Conservation (phyloP, 2,113 vertebrate species). For the Desmodus rotundus region DNA sequence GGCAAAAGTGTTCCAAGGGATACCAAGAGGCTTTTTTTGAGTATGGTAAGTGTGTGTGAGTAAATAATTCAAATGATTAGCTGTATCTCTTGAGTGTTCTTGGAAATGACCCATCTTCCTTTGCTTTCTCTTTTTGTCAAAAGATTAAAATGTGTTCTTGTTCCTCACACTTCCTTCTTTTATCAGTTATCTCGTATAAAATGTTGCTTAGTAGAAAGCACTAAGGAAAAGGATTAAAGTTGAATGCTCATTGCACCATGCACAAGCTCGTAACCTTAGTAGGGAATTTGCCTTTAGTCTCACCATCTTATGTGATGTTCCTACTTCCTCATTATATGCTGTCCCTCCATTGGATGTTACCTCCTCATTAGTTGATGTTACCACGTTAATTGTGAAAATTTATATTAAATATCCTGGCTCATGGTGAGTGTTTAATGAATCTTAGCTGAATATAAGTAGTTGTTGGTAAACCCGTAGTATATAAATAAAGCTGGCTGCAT, state of each 20-base stretch:
- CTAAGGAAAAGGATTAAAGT: neutral
- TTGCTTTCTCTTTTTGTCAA: neutral
- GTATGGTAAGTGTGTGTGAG: neutral
- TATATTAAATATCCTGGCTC: neutral
- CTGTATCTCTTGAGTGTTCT: neutral
- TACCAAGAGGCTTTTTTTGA: neutral
- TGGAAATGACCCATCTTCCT: neutral
- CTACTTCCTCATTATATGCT: neutral
- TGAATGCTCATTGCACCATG: neutral
- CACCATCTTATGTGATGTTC: neutral
- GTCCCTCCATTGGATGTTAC: too few relatives aligned
- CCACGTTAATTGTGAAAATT: neutral
- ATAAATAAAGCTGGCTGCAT: neutral
- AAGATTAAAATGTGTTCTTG: neutral
- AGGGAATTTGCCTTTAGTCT: neutral
- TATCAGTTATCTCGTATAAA: neutral
- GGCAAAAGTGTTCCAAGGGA: neutral
- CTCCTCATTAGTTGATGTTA: neutral
- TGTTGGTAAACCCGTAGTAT: neutral
- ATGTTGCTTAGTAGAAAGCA: neutral
- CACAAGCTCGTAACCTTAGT: neutral
- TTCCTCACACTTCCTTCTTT: neutral
- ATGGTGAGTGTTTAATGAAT: neutral
- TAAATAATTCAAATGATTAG: neutral
- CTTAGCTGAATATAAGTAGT: neutral